A percentile compares a stretch with the other conserved stretches of the same genome.
phyloP scores from a whole-genome alignment of 2,113 vertebrate species.

The Anser brachyrhynchus region DNA sequence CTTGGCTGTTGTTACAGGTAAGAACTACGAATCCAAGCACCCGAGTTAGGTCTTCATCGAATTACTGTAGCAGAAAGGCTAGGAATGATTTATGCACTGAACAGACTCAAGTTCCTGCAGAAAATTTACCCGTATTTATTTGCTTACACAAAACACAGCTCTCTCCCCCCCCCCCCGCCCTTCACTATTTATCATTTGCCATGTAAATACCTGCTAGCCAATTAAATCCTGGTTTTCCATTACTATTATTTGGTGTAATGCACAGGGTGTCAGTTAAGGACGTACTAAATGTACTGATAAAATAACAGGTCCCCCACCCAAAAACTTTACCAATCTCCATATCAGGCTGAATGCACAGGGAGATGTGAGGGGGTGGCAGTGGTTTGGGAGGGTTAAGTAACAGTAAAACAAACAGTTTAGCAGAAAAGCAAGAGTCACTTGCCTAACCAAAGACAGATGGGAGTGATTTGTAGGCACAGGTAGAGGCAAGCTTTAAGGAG shows the following conservation, averaged over 20 bases:
- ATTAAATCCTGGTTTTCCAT: background rate
- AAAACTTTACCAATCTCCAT: slow-evolving; percentile 11
- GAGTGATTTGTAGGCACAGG: slow-evolving; percentile 38
- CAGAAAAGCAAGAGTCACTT: slow-evolving; percentile 45
- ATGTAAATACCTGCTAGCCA: background rate
- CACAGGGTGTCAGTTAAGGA: background rate
- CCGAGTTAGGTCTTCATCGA: background rate
- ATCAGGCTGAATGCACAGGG: background rate
- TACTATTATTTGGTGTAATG: background rate
- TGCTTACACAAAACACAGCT: slow-evolving; percentile 11
- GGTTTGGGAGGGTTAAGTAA: slow-evolving; percentile 36
- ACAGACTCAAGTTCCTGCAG: background rate
- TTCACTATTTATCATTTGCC: slow-evolving; percentile 24
- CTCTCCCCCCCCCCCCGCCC: background rate
- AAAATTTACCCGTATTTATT: slow-evolving; percentile 35
- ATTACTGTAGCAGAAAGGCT: slow-evolving; percentile 46
- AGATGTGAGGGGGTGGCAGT: background rate
- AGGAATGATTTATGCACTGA: slow-evolving; percentile 28
- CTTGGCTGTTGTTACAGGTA: slow-evolving; percentile 13
- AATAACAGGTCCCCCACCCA: background rate
- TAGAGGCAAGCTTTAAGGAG: slow-evolving; percentile 20
- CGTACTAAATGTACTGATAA: background rate
- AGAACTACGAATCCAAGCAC: slow-evolving; percentile 2
- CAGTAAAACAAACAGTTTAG: slow-evolving; percentile 45
- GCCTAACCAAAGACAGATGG: slow-evolving; percentile 34